Percentiles rank a stretch among this genome's conserved stretches.
These are phyloP conservation scores for Drosophila azteca DNA, from an alignment of 1,140 invertebrate species.

Conservation along the genomic window DNA sequence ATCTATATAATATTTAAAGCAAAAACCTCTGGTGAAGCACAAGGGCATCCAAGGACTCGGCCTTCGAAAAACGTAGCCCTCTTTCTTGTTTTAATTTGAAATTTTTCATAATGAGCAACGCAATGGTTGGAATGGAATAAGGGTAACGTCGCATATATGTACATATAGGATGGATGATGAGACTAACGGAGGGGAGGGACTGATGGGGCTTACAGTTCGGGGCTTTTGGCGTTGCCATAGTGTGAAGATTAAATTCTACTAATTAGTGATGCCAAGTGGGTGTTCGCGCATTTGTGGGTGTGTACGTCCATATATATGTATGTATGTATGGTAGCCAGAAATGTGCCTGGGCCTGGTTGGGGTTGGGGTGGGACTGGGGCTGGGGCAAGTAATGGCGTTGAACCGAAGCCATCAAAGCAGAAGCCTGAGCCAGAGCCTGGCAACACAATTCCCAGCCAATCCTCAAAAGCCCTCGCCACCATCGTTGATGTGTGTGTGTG, in stretches of 20 bases:
- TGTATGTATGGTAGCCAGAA: no score
- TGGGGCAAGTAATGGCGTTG: no score
- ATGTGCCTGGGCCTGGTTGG: constrained; percentile 4
- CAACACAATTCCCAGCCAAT: constrained; percentile 43
- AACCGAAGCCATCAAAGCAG: constrained; percentile 46
- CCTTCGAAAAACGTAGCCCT: neutral
- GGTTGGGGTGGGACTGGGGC: constrained; percentile 1
- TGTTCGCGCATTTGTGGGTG: constrained; percentile 72
- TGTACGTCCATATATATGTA: no score
- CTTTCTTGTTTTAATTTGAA: constrained; percentile 70
- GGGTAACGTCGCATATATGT: neutral
- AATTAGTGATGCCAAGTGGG: constrained; percentile 82
- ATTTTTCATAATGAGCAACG: constrained; percentile 80
- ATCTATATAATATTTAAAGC: no score
- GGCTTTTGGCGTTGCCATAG: constrained; percentile 75
- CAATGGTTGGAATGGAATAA: constrained; percentile 36
- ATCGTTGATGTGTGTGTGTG: constrained; percentile 68
- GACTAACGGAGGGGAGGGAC: no score
- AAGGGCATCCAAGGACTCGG: neutral
- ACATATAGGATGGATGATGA: constrained; percentile 5
- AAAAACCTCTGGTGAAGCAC: no score
- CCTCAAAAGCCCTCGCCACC: constrained; percentile 11
- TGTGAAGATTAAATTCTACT: constrained; percentile 82
- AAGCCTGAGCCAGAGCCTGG: constrained; percentile 38
- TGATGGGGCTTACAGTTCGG: constrained; percentile 26